These are phyloP conservation scores for Ciconia maguari DNA, from an alignment of 2,113 vertebrate genomes.

Conservation along the genomic window DNA sequence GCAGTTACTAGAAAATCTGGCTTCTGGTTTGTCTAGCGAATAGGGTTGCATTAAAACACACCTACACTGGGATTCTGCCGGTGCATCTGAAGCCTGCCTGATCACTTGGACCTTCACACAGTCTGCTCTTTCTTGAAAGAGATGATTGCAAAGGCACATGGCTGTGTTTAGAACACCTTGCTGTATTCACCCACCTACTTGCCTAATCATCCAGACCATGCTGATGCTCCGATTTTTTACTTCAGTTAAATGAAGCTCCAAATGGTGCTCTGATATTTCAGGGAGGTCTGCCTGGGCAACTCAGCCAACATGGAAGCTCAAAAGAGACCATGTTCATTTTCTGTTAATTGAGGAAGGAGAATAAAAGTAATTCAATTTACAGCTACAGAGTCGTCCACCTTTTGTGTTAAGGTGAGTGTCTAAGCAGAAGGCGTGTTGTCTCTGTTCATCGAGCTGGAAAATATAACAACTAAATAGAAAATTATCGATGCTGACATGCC, in stretches of 20 bases:
- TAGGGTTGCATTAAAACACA: not conserved
- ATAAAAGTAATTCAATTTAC: not conserved
- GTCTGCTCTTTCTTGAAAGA: not conserved
- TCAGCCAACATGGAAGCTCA: not conserved
- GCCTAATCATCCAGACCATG: not conserved
- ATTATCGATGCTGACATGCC: not conserved
- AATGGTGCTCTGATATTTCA: not conserved
- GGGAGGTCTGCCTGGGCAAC: not conserved
- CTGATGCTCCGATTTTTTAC: not conserved
- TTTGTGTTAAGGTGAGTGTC: not conserved
- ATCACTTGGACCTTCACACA: not conserved
- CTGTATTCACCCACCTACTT: not conserved
- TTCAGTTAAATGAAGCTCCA: not conserved
- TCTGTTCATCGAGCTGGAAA: conserved; percentile 14
- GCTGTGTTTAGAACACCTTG: not conserved
- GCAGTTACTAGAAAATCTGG: not conserved
- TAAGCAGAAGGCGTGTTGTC: not conserved
- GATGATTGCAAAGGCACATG: not conserved
- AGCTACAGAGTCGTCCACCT: not conserved
- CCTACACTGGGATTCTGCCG: not conserved
- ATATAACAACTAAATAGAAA: not conserved
- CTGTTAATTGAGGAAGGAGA: not conserved
- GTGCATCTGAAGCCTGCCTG: not conserved
- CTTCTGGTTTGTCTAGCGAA: not conserved
- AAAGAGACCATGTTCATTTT: not conserved